Evolutionary conservation across 2,888 invertebrate genomes (phyloP), one percentile per base, ranked within the genome.

Genomic region (Falcaria lacertinaria): DNA sequence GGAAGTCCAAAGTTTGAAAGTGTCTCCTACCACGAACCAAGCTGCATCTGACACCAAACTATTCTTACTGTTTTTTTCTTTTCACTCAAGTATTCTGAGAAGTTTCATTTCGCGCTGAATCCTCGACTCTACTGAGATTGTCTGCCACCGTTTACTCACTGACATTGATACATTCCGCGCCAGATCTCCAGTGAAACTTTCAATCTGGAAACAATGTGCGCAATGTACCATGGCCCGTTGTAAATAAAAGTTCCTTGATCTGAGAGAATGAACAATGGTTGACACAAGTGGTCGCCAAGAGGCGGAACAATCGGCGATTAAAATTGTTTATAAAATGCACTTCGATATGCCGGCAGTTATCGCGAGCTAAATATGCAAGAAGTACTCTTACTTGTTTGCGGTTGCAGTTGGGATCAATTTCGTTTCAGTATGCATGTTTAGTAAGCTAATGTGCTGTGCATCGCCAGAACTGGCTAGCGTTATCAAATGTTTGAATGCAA

Each of bases 41-140:
- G 76, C 80, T 84, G 87, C 81, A 78, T 78, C 80, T 81, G 87
- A 86, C 84, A 84, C 80, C 78, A 64, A 69, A 80, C 81, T 80
- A 74, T 76, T 75, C 71, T 69, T 65, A 58, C 61, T 52, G 57
- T 59, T 65, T 68, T 75, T 78, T 75, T 72, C 68, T 80, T 80
- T 78, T 69, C 65, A 72, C 71, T 80, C 73, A 68, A 69, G 71
- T 76, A 75, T 79, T 80, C 74, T 57, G 60, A 55, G 71, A 80
- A 80, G 77, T 82, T 83, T 76, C 70, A 78, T 81, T 79, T 73
- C 60, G 64, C 64, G 66, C 60, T 69, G 69, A 69, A 71, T 62
- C 70, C 69, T 47, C 54, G 49, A 54, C 68, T 58, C 59, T 50
- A 57, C 52, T 47, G 47, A 55, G 59, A 70, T 74, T 70, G 66